These are phyloP conservation scores for Mastomys coucha DNA, from an alignment of 2,113 vertebrate species.

Conservation along the genomic window DNA sequence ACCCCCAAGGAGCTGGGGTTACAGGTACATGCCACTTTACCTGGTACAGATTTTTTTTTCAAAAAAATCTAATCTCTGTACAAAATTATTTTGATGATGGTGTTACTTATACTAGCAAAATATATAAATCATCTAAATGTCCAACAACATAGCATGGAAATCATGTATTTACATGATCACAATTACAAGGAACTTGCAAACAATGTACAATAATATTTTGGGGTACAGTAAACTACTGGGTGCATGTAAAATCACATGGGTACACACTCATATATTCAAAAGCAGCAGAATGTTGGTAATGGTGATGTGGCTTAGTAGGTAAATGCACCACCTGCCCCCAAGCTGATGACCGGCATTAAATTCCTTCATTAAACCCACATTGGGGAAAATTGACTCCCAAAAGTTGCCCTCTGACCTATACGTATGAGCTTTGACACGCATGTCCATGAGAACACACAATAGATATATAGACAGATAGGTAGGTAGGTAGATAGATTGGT, in stretches of 20 bases:
- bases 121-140: neutral
- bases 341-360: neutral
- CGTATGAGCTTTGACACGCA: neutral
- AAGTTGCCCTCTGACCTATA: neutral
- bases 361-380: neutral
- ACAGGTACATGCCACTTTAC: neutral
- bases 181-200: neutral
- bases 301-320: neutral
- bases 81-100: neutral
- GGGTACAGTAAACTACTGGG: neutral
- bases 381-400: neutral
- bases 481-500: neutral
- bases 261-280: neutral
- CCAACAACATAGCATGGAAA: neutral
- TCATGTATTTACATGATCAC: neutral
- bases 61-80: neutral
- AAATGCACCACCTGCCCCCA: neutral
- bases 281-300: neutral
- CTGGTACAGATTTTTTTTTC: neutral
- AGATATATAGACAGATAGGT: neutral
- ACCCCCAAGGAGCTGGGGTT: neutral
- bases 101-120: conserved; percentile 1
- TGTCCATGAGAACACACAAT: neutral
- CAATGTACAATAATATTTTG: neutral
- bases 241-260: neutral